phyloP scores from a whole-genome alignment of 1,140 invertebrate species.

The Drosophila repletoides region DNA sequence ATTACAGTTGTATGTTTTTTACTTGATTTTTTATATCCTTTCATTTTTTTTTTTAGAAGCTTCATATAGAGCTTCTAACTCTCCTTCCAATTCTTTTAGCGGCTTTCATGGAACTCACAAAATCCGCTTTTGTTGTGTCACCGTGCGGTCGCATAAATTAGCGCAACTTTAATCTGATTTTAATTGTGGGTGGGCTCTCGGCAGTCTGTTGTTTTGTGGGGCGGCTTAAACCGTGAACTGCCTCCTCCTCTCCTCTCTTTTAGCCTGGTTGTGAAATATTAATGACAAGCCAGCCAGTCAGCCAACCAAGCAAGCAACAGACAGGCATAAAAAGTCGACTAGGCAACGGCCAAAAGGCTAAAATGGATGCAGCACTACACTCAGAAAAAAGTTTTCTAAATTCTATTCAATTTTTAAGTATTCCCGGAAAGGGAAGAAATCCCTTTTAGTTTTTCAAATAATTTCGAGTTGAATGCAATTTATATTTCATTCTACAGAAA shows the following conservation, averaged over 20 bases:
- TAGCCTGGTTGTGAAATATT: conserved; percentile 64
- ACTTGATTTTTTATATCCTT: background rate
- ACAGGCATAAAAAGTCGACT: conserved; percentile 19
- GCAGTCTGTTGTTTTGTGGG: conserved; percentile 50
- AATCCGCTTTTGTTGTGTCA: conserved; percentile 70
- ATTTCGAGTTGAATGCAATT: too few relatives aligned
- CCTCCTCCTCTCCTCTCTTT: conserved; percentile 3
- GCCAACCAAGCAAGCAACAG: conserved; percentile 11
- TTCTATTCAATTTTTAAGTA: too few relatives aligned
- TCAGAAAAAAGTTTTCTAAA: too few relatives aligned
- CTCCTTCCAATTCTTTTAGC: background rate
- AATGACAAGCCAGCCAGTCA: conserved; percentile 53
- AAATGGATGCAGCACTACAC: conserved; percentile 6
- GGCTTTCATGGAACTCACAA: conserved; percentile 21
- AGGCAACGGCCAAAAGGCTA: conserved; percentile 19
- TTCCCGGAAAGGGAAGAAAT: too few relatives aligned
- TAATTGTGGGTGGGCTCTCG: conserved; percentile 73
- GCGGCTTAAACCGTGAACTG: conserved; percentile 58
- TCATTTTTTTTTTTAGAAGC: background rate
- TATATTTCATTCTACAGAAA: too few relatives aligned
- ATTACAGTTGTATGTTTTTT: background rate
- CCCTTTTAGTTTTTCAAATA: too few relatives aligned
- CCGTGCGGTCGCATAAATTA: conserved; percentile 79
- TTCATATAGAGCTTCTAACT: background rate
- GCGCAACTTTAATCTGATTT: conserved; percentile 80